Evolutionary conservation across 2,888 invertebrate species (phyloP).

Genomic region (Ferrisia virgata): DNA sequence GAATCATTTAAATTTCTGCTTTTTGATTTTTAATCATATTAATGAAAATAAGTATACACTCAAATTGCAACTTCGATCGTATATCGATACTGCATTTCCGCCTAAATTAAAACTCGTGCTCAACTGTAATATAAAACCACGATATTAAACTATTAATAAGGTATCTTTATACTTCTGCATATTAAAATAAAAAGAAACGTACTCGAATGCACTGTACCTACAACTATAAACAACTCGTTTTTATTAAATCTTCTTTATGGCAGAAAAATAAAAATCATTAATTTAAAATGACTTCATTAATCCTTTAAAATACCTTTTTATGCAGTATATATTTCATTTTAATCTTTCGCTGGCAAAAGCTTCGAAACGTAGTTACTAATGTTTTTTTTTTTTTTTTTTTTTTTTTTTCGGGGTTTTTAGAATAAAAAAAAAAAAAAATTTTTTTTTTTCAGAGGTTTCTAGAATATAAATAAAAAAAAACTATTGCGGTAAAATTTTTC

Average conservation of each 20-base stretch:
- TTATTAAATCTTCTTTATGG: not conserved
- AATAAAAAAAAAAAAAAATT: not conserved
- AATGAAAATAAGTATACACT: not conserved
- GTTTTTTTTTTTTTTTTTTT: no score
- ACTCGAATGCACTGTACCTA: not conserved
- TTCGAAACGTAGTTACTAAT: constrained; percentile 13
- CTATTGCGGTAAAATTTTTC: not conserved
- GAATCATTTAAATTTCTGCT: not conserved
- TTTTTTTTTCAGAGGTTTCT: not conserved
- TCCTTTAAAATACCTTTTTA: constrained; percentile 15
- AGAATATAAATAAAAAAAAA: constrained; percentile 5
- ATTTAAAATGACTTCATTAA: constrained; percentile 23
- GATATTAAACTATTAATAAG: not conserved
- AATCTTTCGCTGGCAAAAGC: constrained; percentile 16
- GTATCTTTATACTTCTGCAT: not conserved
- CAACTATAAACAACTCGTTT: not conserved
- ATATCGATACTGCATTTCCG: not conserved
- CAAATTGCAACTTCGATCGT: not conserved
- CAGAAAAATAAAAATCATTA: constrained; percentile 8
- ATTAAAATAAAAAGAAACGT: not conserved
- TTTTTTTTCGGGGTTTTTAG: no score
- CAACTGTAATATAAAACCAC: not conserved
- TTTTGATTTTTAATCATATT: not conserved
- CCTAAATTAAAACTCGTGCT: not conserved
- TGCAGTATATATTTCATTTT: constrained; percentile 4